These are phyloP conservation scores for Acutogordius australiensis DNA, from an alignment of 2,888 invertebrate species.

Conservation along the genomic window DNA sequence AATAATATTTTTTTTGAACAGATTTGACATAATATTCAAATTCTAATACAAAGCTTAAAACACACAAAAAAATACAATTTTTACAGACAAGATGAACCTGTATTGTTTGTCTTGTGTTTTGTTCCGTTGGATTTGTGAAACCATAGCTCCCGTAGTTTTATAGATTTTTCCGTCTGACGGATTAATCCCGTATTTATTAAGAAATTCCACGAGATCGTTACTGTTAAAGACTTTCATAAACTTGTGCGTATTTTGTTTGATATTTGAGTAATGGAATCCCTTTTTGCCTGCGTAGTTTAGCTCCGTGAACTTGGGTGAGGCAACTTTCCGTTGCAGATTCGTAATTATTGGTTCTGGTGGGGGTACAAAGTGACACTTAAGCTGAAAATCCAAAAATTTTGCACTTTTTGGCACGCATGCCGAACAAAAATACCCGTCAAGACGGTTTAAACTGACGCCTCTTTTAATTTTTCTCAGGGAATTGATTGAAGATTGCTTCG, in stretches of 20 bases:
- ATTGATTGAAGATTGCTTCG: no score
- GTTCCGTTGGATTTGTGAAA: no score
- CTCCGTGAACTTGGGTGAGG: not conserved
- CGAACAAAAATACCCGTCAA: not conserved
- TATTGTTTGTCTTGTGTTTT: no score
- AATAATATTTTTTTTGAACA: no score
- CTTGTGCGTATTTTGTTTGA: not conserved
- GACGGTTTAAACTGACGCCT: not conserved
- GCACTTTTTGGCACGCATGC: not conserved
- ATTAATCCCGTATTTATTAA: not conserved
- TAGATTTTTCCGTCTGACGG: no score
- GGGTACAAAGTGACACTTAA: not conserved
- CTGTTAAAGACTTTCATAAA: not conserved
- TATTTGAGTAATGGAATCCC: not conserved
- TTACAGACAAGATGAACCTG: no score
- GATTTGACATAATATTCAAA: no score
- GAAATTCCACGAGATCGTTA: not conserved
- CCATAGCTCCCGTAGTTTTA: no score
- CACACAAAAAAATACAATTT: no score
- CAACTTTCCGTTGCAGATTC: no score
- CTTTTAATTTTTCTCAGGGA: not conserved
- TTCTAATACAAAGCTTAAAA: no score
- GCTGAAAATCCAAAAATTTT: not conserved
- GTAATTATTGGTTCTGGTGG: not conserved
- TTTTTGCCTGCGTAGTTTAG: not conserved